These are phyloP conservation scores for Acrocyrtus sp. DNA, from an alignment of 2,888 invertebrate species.

Conservation along the genomic window DNA sequence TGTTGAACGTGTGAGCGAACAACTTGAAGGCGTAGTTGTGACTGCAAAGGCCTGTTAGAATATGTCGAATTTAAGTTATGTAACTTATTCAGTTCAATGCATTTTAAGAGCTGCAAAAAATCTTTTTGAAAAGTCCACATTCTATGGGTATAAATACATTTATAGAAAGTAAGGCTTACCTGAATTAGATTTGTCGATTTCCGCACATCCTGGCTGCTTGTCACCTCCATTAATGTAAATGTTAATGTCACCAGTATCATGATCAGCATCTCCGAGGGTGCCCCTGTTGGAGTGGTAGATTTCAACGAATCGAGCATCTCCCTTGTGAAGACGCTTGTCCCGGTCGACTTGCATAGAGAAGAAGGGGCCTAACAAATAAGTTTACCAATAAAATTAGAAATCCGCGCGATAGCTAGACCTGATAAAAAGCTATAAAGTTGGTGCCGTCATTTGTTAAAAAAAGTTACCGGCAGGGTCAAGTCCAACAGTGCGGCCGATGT, in stretches of 20 bases:
- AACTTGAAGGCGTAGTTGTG: conserved; percentile 47
- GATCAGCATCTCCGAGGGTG: conserved; percentile 38
- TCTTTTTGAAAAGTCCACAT: too few relatives aligned
- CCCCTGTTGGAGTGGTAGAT: conserved; percentile 54
- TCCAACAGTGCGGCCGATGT: conserved; percentile 30
- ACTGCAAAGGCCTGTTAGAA: conserved; percentile 47
- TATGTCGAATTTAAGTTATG: neutral
- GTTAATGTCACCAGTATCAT: conserved; percentile 48
- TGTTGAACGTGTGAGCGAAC: conserved; percentile 12
- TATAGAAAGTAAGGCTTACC: neutral
- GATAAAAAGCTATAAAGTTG: too few relatives aligned
- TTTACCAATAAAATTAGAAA: neutral
- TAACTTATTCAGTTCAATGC: neutral
- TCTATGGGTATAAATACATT: too few relatives aligned
- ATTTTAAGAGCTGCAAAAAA: too few relatives aligned
- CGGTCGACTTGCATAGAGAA: conserved; percentile 23
- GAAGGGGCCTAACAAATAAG: conserved; percentile 24
- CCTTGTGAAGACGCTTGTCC: conserved; percentile 39
- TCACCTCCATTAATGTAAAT: conserved; percentile 54
- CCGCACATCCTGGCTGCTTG: conserved; percentile 53
- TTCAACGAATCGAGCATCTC: conserved; percentile 51
- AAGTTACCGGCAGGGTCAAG: conserved; percentile 49
- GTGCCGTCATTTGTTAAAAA: neutral
- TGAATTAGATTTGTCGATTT: conserved; percentile 28
- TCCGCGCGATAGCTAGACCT: neutral